phyloP scores from a whole-genome alignment of 92 coral and sea anemone genomes.

The Epizoanthus illoricatus region DNA sequence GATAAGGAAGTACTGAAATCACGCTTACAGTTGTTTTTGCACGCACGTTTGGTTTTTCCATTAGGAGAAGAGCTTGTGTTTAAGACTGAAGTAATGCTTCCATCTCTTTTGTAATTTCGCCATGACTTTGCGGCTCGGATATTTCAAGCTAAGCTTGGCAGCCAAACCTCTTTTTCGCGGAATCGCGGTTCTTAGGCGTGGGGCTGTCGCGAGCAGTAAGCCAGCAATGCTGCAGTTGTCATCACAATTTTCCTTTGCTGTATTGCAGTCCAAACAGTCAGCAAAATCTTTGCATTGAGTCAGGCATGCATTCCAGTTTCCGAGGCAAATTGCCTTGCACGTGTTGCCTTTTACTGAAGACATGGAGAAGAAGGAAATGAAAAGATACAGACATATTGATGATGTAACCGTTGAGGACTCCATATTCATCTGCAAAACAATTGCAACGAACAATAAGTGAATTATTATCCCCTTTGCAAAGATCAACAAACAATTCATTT shows the following conservation, averaged over 20 bases:
- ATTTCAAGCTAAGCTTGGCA: neutral
- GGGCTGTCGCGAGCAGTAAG: neutral
- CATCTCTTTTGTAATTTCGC: conserved; percentile 15
- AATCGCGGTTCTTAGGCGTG: neutral
- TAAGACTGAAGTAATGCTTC: conserved; percentile 8
- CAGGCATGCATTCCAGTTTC: conserved; percentile 21
- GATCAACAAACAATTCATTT: conserved; percentile 3
- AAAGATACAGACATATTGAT: conserved; percentile 1
- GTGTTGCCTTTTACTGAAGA: conserved; percentile 13
- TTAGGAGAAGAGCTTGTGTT: conserved; percentile 8
- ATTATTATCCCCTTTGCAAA: neutral
- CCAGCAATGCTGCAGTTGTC: neutral
- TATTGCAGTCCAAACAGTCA: conserved; percentile 27
- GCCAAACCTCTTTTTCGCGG: neutral
- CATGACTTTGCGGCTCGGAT: neutral
- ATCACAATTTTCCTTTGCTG: neutral
- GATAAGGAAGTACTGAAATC: no score
- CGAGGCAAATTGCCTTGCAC: conserved; percentile 8
- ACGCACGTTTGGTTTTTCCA: neutral
- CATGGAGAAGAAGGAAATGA: neutral
- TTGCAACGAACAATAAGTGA: conserved; percentile 10
- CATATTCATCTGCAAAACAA: conserved; percentile 27
- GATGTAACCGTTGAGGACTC: conserved; percentile 13
- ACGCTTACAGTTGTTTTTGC: no score
- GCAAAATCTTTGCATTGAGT: neutral